Base-by-base conservation (phyloP, 2,113 vertebrate species). In the Himantopus leucocephalus region DNA sequence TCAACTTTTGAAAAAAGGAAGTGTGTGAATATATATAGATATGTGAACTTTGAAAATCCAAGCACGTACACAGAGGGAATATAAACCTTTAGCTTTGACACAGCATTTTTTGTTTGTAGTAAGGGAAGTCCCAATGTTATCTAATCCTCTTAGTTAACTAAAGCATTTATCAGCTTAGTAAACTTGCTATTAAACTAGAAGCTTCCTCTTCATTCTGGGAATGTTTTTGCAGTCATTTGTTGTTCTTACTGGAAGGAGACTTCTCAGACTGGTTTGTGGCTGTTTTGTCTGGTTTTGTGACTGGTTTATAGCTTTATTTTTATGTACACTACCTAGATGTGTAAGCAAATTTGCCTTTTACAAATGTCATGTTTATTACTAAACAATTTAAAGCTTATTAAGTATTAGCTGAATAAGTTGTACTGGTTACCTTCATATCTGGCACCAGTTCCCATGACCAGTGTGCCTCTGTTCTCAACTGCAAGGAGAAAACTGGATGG, bases 191-290 rank as follows among this genome's bases (percentile, higher is more conserved):
- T 52, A 58, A 94, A 88, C 13, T 12, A 43, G 32, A 83, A 73
- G 17, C 50, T 93, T 88, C 93, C 72, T 80, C 55, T 90, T 94
- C 22, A 21, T 92, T 77, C 64, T 86, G 79, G 92, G 47, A 92
- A 91, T 64, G 9, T 56, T 84, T 92, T 64, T 37, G 12, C 60
- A 62, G 37, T 83, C 0, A 16, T 45, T 63, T 70, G 14, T 66
- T 93, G 19, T 62, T 93, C 34, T 93, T 89, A 84, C 68, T 66
- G 67, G 45, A 79, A 80, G 39, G 71, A 90, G 58, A 53, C 16
- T 56, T 85, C 43, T 62, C 43, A 60, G 24, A 23, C 39, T 66
- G 13, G 9, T 45, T 75, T 75, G 47, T 68, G 34, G 53, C 35
- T 88, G 13, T 20, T 48, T 30, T 39, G 48, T 71, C 66, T 88